Percentiles rank a stretch among this genome's conserved stretches.
Conservation (phyloP, 2,888 invertebrate species). For the Dynastes tityus region DNA sequence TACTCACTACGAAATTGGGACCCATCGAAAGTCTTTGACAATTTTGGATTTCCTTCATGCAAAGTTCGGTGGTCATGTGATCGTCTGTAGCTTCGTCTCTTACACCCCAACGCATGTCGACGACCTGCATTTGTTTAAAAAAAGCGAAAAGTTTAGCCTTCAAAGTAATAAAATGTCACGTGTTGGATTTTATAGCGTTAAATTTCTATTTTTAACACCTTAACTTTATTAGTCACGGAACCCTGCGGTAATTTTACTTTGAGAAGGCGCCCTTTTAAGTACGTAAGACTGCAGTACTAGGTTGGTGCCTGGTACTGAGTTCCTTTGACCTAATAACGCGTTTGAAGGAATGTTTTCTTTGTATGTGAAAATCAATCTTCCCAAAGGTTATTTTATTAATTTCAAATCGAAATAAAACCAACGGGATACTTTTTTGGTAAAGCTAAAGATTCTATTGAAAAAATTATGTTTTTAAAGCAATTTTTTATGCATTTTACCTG, state of each 20-base stretch:
- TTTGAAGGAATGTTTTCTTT: neutral
- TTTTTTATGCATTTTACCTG: slow-evolving; percentile 78
- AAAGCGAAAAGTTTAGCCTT: too few species aligned
- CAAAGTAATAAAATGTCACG: neutral
- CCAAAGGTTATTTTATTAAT: too few species aligned
- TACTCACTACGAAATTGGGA: slow-evolving; percentile 92
- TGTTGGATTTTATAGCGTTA: neutral
- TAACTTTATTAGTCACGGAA: neutral
- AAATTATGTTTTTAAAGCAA: too few species aligned
- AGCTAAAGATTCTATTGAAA: too few species aligned
- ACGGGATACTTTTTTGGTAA: too few species aligned
- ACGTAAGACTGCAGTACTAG: slow-evolving; percentile 56
- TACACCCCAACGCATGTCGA: slow-evolving; percentile 99
- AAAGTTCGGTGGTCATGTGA: slow-evolving; percentile 99
- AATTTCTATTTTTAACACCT: neutral
- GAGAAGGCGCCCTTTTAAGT: neutral
- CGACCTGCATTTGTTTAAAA: slow-evolving; percentile 78
- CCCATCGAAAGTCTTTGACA: slow-evolving; percentile 98
- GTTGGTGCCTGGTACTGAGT: slow-evolving; percentile 53
- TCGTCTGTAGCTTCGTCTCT: slow-evolving; percentile 98
- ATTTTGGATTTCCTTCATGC: slow-evolving; percentile 98
- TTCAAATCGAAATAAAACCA: too few species aligned
- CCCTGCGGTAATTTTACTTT: neutral
- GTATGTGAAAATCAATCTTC: neutral
- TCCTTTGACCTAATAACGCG: slow-evolving; percentile 24